Percentiles rank a stretch among this genome's conserved stretches.
Conservation (phyloP, 2,113 vertebrate genomes). For the Ptyas mucosa region DNA sequence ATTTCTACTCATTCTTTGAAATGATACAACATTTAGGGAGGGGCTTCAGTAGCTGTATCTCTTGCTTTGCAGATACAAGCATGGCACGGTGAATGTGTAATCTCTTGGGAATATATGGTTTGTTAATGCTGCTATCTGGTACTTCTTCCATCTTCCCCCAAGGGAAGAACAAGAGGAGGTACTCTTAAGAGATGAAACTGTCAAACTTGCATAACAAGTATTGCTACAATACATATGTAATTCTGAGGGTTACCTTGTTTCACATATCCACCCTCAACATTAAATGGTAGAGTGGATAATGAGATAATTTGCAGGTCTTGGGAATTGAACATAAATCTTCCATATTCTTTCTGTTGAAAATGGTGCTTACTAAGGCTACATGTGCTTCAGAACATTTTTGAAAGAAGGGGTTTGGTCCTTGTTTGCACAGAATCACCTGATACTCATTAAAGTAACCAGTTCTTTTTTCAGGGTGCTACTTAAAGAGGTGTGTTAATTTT, state of each 20-base stretch:
- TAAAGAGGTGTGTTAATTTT: background rate
- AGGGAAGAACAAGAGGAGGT: background rate
- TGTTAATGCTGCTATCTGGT: background rate
- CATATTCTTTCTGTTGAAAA: slow-evolving; percentile 2
- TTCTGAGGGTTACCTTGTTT: background rate
- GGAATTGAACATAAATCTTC: slow-evolving; percentile 6
- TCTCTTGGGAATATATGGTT: background rate
- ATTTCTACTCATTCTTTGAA: background rate
- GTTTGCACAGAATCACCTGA: background rate
- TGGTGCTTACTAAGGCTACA: background rate
- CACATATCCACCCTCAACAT: slow-evolving; percentile 2
- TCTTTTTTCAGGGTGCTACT: background rate
- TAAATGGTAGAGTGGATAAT: background rate
- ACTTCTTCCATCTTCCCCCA: background rate
- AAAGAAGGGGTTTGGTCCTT: background rate
- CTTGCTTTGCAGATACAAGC: background rate
- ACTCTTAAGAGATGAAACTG: accelerated
- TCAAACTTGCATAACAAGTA: background rate
- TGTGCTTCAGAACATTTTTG: background rate
- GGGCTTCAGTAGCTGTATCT: background rate
- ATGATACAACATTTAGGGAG: background rate
- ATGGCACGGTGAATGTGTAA: background rate
- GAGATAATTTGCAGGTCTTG: slow-evolving; percentile 6
- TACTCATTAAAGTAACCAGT: background rate
- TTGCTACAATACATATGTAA: background rate